Percentiles rank a stretch among this genome's conserved stretches.
These are phyloP conservation scores for Sorex maritimensis DNA, from an alignment of 2,797 vertebrate genomes.

Conservation along the genomic window DNA sequence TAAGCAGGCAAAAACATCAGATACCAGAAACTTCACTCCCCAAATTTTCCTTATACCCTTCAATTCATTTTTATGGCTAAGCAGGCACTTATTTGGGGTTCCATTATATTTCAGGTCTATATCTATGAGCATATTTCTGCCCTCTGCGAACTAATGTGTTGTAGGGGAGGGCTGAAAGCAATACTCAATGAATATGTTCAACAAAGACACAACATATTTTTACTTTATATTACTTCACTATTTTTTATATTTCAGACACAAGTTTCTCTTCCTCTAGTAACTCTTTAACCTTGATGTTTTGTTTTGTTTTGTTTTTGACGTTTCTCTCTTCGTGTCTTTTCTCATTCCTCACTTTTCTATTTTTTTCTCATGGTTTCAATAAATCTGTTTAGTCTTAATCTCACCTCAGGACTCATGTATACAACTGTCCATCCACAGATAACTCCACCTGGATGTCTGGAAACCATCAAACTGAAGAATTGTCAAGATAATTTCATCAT, in stretches of 20 bases:
- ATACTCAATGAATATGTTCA: neutral
- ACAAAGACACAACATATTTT: neutral
- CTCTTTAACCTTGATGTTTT: neutral
- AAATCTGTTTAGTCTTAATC: constrained; percentile 40
- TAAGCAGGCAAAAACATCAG: no score
- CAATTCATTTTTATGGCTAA: neutral
- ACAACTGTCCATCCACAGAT: neutral
- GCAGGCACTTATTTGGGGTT: neutral
- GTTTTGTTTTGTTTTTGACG: neutral
- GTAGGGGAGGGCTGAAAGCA: neutral
- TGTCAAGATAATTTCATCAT: neutral
- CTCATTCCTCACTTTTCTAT: neutral
- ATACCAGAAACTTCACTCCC: neutral
- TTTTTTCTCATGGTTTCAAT: neutral
- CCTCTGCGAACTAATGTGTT: neutral
- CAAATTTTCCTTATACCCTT: neutral
- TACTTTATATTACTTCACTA: neutral
- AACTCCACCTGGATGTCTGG: neutral
- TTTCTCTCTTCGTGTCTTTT: neutral
- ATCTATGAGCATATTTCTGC: neutral
- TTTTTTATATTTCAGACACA: neutral
- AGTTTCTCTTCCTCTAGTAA: neutral
- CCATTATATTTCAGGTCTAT: neutral
- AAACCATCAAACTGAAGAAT: constrained; percentile 43
- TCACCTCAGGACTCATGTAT: neutral